Evolutionary conservation across 1,140 invertebrate species (phyloP).

Genomic region (Leptopilina boulardi): DNA sequence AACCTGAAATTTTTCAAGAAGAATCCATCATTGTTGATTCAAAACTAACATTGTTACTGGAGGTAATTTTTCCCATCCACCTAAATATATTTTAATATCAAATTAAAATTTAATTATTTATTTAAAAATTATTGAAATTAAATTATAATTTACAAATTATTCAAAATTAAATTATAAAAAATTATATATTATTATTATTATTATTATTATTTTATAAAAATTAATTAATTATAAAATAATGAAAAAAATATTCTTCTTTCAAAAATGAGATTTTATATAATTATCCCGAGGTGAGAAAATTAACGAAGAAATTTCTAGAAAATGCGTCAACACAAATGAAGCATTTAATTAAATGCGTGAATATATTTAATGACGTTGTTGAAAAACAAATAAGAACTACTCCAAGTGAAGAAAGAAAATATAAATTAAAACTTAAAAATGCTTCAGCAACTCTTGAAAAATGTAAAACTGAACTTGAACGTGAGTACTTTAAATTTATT

Average conservation of each 20-base stretch:
- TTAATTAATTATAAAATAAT: background rate
- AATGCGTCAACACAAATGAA: background rate
- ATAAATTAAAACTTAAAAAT: conserved; percentile 50
- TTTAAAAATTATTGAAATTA: no score
- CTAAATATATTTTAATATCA: no score
- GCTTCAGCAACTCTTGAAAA: conserved; percentile 38
- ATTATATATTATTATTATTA: no score
- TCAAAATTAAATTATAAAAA: no score
- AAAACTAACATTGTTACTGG: conserved; percentile 41
- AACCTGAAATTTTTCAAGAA: background rate
- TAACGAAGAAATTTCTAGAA: conserved; percentile 36
- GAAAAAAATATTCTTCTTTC: background rate
- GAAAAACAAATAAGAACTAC: conserved; percentile 57
- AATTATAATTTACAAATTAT: no score
- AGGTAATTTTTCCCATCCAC: conserved; percentile 19
- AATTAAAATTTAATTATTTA: no score
- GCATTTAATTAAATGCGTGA: conserved; percentile 46
- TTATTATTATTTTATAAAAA: background rate
- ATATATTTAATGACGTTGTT: conserved; percentile 47
- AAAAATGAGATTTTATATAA: conserved; percentile 39
- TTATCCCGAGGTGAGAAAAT: conserved; percentile 36
- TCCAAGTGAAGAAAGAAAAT: conserved; percentile 51
- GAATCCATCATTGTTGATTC: background rate
- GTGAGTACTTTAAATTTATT: no score
- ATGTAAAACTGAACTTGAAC: conserved; percentile 44